Conservation (phyloP, 2,888 invertebrate species). For the Apamea monoglypha region DNA sequence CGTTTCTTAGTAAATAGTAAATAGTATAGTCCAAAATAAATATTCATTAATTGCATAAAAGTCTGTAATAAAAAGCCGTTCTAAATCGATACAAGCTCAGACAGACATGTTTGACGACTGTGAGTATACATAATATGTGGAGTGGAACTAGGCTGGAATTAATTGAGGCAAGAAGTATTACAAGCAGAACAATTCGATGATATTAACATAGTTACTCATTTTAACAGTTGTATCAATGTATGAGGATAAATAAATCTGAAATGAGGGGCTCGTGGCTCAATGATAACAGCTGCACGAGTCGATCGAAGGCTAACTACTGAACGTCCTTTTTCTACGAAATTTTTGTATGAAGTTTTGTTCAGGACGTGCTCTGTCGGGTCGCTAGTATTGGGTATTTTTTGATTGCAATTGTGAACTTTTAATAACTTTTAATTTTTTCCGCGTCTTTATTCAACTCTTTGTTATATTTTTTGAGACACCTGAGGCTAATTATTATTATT, state of each 20-base stretch:
- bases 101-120: constrained; percentile 4
- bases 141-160: constrained; percentile 2
- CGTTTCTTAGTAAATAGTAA: not conserved
- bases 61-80: not conserved
- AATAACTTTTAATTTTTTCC: not conserved
- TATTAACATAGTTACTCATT: constrained; percentile 19
- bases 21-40: constrained; percentile 12
- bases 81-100: constrained; percentile 1
- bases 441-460: not conserved
- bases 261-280: not conserved
- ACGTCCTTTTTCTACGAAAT: not conserved
- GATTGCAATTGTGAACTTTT: not conserved
- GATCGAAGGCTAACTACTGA: not conserved
- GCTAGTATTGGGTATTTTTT: not conserved
- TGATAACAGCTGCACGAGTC: not conserved
- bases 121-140: not conserved
- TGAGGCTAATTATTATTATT: not conserved
- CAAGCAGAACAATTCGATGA: constrained; percentile 9
- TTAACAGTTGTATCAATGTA: constrained; percentile 37
- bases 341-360: not conserved
- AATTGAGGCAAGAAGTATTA: constrained; percentile 20
- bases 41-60: constrained; percentile 31
- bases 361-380: too few relatives aligned
- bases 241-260: not conserved
- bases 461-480: not conserved